A percentile compares a stretch with the other conserved stretches of the same genome.
These are phyloP conservation scores for Baccha elongata DNA, from an alignment of 2,888 invertebrate genomes.

Conservation along the genomic window DNA sequence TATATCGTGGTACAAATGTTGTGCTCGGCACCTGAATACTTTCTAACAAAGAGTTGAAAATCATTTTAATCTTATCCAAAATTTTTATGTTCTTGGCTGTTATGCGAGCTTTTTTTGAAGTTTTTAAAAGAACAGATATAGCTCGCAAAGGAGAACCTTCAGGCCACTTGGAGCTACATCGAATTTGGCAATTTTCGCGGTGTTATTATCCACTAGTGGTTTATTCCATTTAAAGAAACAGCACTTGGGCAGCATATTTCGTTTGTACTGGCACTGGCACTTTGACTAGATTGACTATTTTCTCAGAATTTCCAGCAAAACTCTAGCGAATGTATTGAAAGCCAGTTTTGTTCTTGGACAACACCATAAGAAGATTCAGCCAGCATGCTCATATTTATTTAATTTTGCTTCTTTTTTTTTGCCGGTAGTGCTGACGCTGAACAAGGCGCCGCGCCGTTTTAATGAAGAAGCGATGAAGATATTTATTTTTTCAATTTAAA, in stretches of 20 bases:
- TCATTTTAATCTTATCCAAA: constrained; percentile 75
- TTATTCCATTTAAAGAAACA: constrained; percentile 75
- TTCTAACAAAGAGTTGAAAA: constrained; percentile 78
- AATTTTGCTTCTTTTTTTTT: constrained; percentile 29
- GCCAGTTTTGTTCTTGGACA: constrained; percentile 77
- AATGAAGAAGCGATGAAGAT: constrained; percentile 24
- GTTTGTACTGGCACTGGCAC: constrained; percentile 56
- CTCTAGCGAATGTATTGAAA: constrained; percentile 76
- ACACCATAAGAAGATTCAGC: constrained; percentile 73
- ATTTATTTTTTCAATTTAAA: too few relatives aligned
- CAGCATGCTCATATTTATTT: constrained; percentile 73
- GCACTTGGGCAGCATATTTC: constrained; percentile 63
- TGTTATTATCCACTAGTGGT: constrained; percentile 76
- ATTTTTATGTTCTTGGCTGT: constrained; percentile 76
- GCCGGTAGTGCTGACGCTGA: not conserved
- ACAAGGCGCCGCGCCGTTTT: constrained; percentile 35
- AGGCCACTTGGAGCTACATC: constrained; percentile 69
- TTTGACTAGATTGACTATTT: constrained; percentile 75
- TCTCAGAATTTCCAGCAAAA: constrained; percentile 63
- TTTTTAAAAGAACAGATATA: constrained; percentile 78
- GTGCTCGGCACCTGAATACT: constrained; percentile 77
- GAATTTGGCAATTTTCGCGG: constrained; percentile 75
- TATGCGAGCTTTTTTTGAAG: constrained; percentile 75
- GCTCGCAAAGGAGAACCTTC: constrained; percentile 78
- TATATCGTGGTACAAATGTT: constrained; percentile 78